Evolutionary conservation across 2,888 invertebrate genomes (phyloP).

Genomic region (Coenonympha glycerion): DNA sequence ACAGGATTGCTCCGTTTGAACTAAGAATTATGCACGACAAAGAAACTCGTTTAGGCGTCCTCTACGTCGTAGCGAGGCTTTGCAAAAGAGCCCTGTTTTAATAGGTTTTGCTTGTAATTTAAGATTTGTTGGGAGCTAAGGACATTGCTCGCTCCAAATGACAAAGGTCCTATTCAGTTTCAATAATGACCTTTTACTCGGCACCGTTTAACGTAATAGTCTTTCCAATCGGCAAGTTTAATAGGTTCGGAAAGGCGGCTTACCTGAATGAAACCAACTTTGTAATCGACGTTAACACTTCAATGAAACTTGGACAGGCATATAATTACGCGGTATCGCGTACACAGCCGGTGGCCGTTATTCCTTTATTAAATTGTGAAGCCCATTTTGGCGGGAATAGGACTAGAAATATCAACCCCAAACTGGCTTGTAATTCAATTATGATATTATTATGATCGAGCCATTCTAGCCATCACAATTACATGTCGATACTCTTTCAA

Average conservation of each 20-base stretch:
- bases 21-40: background rate
- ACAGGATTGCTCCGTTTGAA: background rate
- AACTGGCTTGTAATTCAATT: no score
- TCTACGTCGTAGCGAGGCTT: background rate
- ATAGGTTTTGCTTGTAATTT: slow-evolving; percentile 1
- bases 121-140: background rate
- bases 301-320: slow-evolving; percentile 29
- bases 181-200: background rate
- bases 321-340: slow-evolving; percentile 22
- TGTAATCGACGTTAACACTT: slow-evolving; percentile 41
- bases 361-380: background rate
- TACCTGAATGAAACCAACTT: slow-evolving; percentile 30
- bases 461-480: no score
- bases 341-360: background rate
- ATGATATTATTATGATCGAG: no score
- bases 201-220: slow-evolving; percentile 46
- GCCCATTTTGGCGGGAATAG: background rate
- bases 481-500: no score
- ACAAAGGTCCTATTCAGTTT: background rate
- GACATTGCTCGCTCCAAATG: background rate
- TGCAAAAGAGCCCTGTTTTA: background rate
- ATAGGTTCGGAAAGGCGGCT: slow-evolving; percentile 32
- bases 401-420: background rate
- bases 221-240: slow-evolving; percentile 37
- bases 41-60: background rate